Percentiles rank a stretch among this genome's conserved stretches.
phyloP scores from a whole-genome alignment of 2,113 vertebrate genomes.

The Mobula hypostoma region DNA sequence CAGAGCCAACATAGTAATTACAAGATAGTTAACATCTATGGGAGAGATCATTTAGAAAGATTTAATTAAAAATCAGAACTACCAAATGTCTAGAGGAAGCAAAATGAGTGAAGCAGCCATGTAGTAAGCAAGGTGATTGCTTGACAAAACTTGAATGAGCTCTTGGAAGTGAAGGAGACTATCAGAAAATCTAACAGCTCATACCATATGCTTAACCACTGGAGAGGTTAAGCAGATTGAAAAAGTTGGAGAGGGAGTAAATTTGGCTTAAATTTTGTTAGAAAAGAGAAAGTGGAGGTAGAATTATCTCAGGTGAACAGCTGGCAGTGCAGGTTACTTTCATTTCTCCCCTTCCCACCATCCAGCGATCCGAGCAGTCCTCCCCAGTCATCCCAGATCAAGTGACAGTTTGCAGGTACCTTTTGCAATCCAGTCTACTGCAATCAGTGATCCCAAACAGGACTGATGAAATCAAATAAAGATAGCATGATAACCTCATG shows the following conservation, averaged over 20 bases:
- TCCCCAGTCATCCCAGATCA: too few relatives aligned
- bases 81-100: background rate
- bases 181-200: background rate
- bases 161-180: background rate
- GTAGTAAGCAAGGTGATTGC: background rate
- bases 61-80: background rate
- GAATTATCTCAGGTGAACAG: too few relatives aligned
- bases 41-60: background rate
- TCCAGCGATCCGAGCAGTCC: too few relatives aligned
- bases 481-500: too few relatives aligned
- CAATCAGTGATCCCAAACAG: too few relatives aligned
- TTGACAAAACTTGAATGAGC: background rate
- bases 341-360: too few relatives aligned
- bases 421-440: too few relatives aligned
- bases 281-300: background rate
- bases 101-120: background rate
- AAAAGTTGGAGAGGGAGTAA: background rate
- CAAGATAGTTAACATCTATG: background rate
- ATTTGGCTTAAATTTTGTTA: background rate
- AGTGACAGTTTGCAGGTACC: too few relatives aligned
- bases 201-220: background rate
- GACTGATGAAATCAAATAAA: too few relatives aligned
- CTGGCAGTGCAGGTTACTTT: too few relatives aligned
- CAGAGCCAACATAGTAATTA: background rate
- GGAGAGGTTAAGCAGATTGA: background rate